Evolutionary conservation across 2,888 invertebrate genomes (phyloP).

Genomic region (Acanthacorydalis orientalis): DNA sequence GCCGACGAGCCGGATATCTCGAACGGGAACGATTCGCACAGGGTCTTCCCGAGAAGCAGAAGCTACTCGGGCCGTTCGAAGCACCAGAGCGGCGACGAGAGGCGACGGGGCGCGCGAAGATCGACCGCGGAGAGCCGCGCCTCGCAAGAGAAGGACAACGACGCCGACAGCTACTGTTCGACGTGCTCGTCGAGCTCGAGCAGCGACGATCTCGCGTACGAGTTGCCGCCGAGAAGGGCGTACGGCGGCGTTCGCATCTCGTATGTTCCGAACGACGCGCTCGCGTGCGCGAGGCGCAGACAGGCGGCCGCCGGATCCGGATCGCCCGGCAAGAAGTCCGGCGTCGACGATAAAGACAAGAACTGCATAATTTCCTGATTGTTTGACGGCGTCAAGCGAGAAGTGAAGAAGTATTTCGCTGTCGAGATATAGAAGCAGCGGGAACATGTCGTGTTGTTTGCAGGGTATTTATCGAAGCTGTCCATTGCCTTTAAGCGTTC

Average conservation of each 20-base stretch:
- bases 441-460: neutral
- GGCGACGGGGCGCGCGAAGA: conserved; percentile 17
- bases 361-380: conserved; percentile 79
- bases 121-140: conserved; percentile 21
- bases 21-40: conserved; percentile 19
- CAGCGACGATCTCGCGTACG: conserved; percentile 76
- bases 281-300: conserved; percentile 62
- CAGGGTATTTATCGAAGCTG: neutral
- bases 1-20: conserved; percentile 23
- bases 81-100: conserved; percentile 20
- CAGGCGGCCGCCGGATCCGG: conserved; percentile 26
- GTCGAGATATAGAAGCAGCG: neutral
- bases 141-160: conserved; percentile 32
- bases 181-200: conserved; percentile 77
- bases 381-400: neutral
- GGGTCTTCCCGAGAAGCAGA: conserved; percentile 30
- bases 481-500: neutral
- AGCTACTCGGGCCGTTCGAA: conserved; percentile 33
- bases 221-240: conserved; percentile 64
- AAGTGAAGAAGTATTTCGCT: neutral
- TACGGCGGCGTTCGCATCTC: conserved; percentile 81
- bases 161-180: conserved; percentile 69
- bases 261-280: conserved; percentile 83
- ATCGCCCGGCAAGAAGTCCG: conserved; percentile 21
- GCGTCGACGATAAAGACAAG: conserved; percentile 45